Conservation (phyloP, 1,140 invertebrate species). For the Aphis gossypii region DNA sequence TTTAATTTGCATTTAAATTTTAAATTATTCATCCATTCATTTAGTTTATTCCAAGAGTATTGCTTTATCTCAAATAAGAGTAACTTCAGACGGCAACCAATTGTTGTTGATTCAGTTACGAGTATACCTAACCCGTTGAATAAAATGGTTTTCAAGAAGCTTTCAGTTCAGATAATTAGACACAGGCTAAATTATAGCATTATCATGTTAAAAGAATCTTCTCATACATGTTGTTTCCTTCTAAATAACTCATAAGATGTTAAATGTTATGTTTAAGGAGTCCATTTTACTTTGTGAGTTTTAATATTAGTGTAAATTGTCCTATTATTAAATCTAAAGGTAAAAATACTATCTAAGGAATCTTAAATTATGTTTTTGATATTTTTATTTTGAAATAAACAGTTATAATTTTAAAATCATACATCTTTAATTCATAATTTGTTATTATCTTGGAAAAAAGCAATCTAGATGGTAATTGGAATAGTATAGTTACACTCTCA, state of each 20-base stretch:
- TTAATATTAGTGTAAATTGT: too few relatives aligned
- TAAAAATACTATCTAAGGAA: too few relatives aligned
- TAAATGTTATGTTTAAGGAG: neutral
- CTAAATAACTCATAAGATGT: too few relatives aligned
- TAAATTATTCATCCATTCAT: neutral
- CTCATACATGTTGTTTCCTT: too few relatives aligned
- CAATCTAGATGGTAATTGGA: too few relatives aligned
- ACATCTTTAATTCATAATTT: too few relatives aligned
- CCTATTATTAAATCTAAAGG: too few relatives aligned
- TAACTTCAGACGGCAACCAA: neutral
- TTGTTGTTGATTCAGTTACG: neutral
- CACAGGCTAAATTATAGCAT: neutral
- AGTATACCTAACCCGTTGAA: neutral
- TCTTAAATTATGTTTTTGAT: too few relatives aligned
- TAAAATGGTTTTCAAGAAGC: neutral
- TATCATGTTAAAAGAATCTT: neutral
- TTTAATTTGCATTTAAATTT: neutral
- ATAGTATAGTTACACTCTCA: too few relatives aligned
- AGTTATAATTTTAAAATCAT: too few relatives aligned
- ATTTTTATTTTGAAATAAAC: too few relatives aligned
- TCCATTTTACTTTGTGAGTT: neutral
- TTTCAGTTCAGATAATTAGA: neutral
- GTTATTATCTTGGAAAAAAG: too few relatives aligned
- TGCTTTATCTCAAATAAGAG: neutral
- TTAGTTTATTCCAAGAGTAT: neutral